Percentiles rank a stretch among this genome's conserved stretches.
phyloP scores from a whole-genome alignment of 2,113 vertebrate species.

The Genyomyrus donnyi region DNA sequence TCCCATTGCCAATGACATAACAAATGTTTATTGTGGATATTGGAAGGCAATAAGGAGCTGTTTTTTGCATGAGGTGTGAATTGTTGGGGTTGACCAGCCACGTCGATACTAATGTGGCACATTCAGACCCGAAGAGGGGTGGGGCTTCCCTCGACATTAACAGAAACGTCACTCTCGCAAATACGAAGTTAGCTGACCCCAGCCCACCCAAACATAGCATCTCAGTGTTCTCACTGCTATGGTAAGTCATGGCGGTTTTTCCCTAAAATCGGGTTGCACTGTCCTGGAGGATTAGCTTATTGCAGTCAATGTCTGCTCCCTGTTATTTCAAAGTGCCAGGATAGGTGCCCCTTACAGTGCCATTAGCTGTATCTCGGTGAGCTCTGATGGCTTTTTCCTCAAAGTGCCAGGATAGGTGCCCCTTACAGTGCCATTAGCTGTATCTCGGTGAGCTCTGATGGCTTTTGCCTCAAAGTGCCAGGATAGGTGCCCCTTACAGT shows the following conservation, averaged over 20 bases:
- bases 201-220: too few relatives aligned
- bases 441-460: too few relatives aligned
- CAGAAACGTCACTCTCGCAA: not conserved
- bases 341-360: too few relatives aligned
- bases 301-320: not conserved
- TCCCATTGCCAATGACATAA: not conserved
- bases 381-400: too few relatives aligned
- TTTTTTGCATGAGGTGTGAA: not conserved
- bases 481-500: too few relatives aligned
- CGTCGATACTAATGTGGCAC: not conserved
- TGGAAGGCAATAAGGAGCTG: not conserved
- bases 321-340: too few relatives aligned
- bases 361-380: too few relatives aligned
- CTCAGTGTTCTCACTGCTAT: not conserved
- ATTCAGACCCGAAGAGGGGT: not conserved
- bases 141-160: not conserved
- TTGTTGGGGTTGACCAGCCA: not conserved
- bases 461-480: too few relatives aligned
- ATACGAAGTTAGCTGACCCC: too few relatives aligned
- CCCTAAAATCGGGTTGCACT: not conserved
- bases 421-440: too few relatives aligned
- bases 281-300: too few relatives aligned
- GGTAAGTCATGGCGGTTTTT: not conserved
- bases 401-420: too few relatives aligned
- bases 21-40: not conserved